Base-by-base conservation (phyloP, 2,797 vertebrate genomes). In the Ibycter americanus region DNA sequence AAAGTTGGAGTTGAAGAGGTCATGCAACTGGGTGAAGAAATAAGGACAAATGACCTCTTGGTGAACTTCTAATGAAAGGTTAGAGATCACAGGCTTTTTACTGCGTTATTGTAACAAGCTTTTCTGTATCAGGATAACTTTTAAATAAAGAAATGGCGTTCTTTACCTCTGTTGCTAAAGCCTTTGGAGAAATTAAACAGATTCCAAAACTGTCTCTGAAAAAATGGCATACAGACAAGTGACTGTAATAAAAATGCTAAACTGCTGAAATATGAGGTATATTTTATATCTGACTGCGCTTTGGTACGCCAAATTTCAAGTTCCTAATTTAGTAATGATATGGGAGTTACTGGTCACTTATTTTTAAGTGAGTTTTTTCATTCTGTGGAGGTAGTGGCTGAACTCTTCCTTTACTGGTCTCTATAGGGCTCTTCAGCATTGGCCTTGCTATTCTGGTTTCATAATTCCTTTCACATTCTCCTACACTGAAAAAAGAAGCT, bases 1-100 rank as follows among this genome's bases (percentile, higher is more conserved):
- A 72, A 77, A 89, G 84, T n/a, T 74, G 76, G 56, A 83, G 83
- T 89, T 94, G 83, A 90, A 93, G 73, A 93, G 92, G 81, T 85
- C 78, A n/a, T 36, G 27, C 34, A 89, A 66, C 22, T 62, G 58
- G 17, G 26, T 77, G 76, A 83, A 93, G 67, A 89, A 94, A 63
- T 90, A 32, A 58, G 58, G 67, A 63, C 63, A 73, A 84, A 80
- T 67, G 78, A 85, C 63, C 40, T 87, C 46, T 67, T 15, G 4
- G 40, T 74, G 61, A 95, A 91, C 90, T 92, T 83, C 56, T 46
- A 67, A n/a, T 77, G 68, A 67, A 80, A 91, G n/a, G 16, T 73
- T 87, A 89, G 82, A 49, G 81, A 79, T 93, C 29, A 27, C 27
- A 58, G 25, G 34, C 38, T 78, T 83, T 79, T 84, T 80, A 55